Percentiles rank a stretch among this genome's conserved stretches.
phyloP scores from a whole-genome alignment of 2,888 invertebrate species.

The Lasiommata megera region DNA sequence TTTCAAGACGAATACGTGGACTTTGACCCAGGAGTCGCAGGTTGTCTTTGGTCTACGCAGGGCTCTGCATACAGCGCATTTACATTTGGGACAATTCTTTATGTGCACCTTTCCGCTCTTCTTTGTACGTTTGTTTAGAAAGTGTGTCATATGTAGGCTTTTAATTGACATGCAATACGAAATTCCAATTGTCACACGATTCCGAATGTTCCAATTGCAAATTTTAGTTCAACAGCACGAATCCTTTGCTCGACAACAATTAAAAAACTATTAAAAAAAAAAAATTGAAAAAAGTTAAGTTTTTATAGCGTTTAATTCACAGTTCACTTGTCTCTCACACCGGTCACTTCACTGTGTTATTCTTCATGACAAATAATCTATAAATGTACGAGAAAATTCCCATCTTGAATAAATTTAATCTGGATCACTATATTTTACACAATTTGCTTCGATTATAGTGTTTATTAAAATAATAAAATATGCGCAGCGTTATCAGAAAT shows the following conservation, averaged over 20 bases:
- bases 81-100: conserved; percentile 56
- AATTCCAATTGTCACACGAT: conserved; percentile 3
- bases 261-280: background rate
- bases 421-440: background rate
- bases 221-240: background rate
- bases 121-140: conserved; percentile 49
- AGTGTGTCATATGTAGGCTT: conserved; percentile 77
- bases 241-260: background rate
- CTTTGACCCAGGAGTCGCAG: conserved; percentile 65
- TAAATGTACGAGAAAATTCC: conserved; percentile 72
- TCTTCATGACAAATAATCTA: conserved; percentile 71
- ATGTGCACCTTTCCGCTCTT: conserved; percentile 68
- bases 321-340: background rate
- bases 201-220: background rate
- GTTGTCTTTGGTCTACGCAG: conserved; percentile 57
- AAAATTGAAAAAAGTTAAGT: conserved; percentile 1
- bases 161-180: conserved; percentile 37
- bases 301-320: conserved; percentile 17
- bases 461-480: background rate
- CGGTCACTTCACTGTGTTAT: conserved; percentile 36
- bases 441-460: background rate
- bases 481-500: background rate
- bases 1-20: conserved; percentile 64
- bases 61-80: conserved; percentile 65
- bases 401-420: conserved; percentile 52